Percentiles rank a stretch among this genome's conserved stretches.
These are phyloP conservation scores for Plecotus auritus DNA, from an alignment of 2,113 vertebrate species.

Conservation along the genomic window DNA sequence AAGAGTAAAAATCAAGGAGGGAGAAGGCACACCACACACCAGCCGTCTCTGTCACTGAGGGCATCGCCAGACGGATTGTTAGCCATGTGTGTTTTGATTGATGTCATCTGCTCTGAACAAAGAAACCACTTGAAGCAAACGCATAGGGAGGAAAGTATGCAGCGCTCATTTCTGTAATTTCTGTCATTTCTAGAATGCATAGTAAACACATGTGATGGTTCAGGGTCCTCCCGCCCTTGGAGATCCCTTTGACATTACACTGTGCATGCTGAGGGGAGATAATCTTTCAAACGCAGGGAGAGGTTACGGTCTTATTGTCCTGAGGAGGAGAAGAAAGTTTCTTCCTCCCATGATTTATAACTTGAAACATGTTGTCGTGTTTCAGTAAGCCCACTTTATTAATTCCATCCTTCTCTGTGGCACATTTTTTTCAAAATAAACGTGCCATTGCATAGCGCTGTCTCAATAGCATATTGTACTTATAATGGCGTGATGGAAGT, in stretches of 20 bases:
- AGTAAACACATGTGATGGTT: constrained; percentile 36
- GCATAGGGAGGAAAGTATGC: not conserved
- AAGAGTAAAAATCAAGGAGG: not conserved
- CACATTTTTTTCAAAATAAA: constrained; percentile 53
- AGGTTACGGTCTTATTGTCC: constrained; percentile 52
- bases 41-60: constrained; percentile 8
- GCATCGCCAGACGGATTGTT: not conserved
- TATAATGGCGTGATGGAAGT: not conserved
- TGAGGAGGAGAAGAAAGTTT: constrained; percentile 46
- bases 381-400: constrained; percentile 52
- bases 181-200: constrained; percentile 56
- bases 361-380: constrained; percentile 56
- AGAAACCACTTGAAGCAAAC: constrained; percentile 64
- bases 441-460: not conserved
- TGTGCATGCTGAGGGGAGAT: not conserved
- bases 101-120: constrained; percentile 65
- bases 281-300: constrained; percentile 27
- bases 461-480: constrained; percentile 64
- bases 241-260: constrained; percentile 47
- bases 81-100: constrained; percentile 56
- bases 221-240: not conserved
- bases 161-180: constrained; percentile 6
- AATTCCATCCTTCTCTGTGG: constrained; percentile 65
- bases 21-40: not conserved
- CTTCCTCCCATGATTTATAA: constrained; percentile 53